Percentiles rank a stretch among this genome's conserved stretches.
phyloP scores from a whole-genome alignment of 1,140 invertebrate genomes.

The Diabrotica virgifera region DNA sequence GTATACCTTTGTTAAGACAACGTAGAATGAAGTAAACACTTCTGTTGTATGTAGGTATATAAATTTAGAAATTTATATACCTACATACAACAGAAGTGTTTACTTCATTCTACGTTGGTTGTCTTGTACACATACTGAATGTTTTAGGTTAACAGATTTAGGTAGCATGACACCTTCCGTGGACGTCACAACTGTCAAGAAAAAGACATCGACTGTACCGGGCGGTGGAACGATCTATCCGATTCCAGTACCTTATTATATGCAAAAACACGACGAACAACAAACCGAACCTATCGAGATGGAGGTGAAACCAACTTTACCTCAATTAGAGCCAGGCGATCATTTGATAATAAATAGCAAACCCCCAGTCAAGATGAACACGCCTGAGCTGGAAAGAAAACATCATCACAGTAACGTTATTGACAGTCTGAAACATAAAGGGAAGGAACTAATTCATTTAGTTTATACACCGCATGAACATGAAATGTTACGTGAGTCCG shows the following conservation, averaged over 20 bases:
- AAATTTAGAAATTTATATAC: no score
- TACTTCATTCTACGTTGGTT: no score
- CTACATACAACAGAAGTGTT: no score
- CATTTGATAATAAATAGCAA: conserved; percentile 51
- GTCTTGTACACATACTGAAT: no score
- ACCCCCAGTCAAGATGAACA: conserved; percentile 60
- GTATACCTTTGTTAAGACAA: no score
- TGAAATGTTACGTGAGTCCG: conserved; percentile 49
- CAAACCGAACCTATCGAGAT: conserved; percentile 29
- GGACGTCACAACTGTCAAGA: conserved; percentile 49
- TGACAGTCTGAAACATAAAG: conserved; percentile 57
- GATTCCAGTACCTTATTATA: conserved; percentile 41
- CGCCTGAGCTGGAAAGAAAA: conserved; percentile 64
- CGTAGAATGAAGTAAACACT: no score
- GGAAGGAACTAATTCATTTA: conserved; percentile 66
- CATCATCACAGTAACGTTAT: conserved; percentile 63
- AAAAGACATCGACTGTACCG: conserved; percentile 57
- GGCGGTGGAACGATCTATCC: conserved; percentile 52
- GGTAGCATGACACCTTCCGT: conserved; percentile 56
- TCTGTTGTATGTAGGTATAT: no score
- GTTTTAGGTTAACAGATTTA: conserved; percentile 66
- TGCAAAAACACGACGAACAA: conserved; percentile 27
- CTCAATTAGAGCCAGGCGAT: conserved; percentile 55
- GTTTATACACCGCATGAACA: conserved; percentile 61
- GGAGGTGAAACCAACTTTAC: conserved; percentile 45